phyloP scores from a whole-genome alignment of 2,797 vertebrate species.

The Gymnocypris eckloni region DNA sequence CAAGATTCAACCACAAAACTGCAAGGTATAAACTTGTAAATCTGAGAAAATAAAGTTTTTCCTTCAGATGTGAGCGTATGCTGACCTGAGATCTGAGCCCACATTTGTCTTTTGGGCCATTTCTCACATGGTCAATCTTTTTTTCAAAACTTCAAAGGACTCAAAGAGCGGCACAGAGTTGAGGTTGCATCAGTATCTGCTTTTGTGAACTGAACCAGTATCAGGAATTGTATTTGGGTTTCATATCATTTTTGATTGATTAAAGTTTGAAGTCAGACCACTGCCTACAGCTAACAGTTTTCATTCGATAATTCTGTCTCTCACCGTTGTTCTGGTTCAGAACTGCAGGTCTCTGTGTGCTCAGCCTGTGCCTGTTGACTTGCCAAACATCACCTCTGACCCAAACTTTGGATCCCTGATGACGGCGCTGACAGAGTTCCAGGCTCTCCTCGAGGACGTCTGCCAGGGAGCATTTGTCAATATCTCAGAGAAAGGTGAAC shows the following conservation, averaged over 20 bases:
- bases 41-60: not conserved
- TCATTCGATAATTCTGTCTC: not conserved
- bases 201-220: not conserved
- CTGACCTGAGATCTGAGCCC: not conserved
- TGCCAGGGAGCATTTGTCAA: conserved; percentile 76
- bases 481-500: conserved; percentile 78
- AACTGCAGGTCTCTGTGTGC: conserved; percentile 70
- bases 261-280: not conserved
- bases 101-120: not conserved
- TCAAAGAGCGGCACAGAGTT: not conserved
- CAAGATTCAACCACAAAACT: not conserved
- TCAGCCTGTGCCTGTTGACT: conserved; percentile 64
- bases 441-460: conserved; percentile 76
- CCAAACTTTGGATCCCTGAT: conserved; percentile 67
- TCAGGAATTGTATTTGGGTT: not conserved
- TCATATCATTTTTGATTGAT: not conserved
- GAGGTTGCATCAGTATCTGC: conserved; percentile 7
- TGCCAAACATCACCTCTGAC: conserved; percentile 65
- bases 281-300: not conserved
- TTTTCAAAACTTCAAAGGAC: conserved; percentile 11
- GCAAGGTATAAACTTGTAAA: not conserved
- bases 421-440: conserved; percentile 75
- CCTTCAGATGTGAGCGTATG: not conserved
- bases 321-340: conserved; percentile 58
- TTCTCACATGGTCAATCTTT: not conserved